Evolutionary conservation across 2,113 vertebrate species (phyloP).

Genomic region (Proterorhinus semilunaris): DNA sequence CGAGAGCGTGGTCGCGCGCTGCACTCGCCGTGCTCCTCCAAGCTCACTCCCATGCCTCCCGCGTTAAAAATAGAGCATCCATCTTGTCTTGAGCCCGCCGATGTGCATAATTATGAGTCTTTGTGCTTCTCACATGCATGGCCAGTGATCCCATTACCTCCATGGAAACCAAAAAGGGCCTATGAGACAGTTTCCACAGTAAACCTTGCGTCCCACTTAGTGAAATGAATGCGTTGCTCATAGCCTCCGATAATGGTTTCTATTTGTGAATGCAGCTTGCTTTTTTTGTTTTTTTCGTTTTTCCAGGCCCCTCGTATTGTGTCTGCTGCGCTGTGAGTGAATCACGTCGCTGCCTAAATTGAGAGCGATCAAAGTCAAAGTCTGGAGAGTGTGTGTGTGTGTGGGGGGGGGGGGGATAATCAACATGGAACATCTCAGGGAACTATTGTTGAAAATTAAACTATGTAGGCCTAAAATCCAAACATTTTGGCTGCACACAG

Average conservation of each 20-base stretch:
- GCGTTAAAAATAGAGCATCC: slow-evolving; percentile 61
- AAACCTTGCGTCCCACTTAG: slow-evolving; percentile 41
- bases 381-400: slow-evolving; percentile 20
- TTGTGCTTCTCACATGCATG: slow-evolving; percentile 58
- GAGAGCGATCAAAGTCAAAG: slow-evolving; percentile 34
- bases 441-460: background rate
- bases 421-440: slow-evolving; percentile 2
- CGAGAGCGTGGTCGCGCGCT: slow-evolving; percentile 19
- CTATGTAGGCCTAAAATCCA: background rate
- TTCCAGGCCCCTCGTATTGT: slow-evolving; percentile 53
- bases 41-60: slow-evolving; percentile 22
- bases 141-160: slow-evolving; percentile 65
- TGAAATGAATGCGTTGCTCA: slow-evolving; percentile 58
- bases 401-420: slow-evolving; percentile 8
- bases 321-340: slow-evolving; percentile 35
- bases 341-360: slow-evolving; percentile 55
- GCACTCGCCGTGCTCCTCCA: slow-evolving; percentile 28
- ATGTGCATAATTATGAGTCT: slow-evolving; percentile 67
- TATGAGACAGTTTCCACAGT: slow-evolving; percentile 52
- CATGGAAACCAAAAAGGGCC: slow-evolving; percentile 68
- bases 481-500: background rate
- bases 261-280: slow-evolving; percentile 37
- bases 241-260: slow-evolving; percentile 59
- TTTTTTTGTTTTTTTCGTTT: background rate
- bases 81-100: slow-evolving; percentile 50